Percentiles rank a stretch among this genome's conserved stretches.
Conservation (phyloP, 2,113 vertebrate genomes). For the Xyrauchen texanus region DNA sequence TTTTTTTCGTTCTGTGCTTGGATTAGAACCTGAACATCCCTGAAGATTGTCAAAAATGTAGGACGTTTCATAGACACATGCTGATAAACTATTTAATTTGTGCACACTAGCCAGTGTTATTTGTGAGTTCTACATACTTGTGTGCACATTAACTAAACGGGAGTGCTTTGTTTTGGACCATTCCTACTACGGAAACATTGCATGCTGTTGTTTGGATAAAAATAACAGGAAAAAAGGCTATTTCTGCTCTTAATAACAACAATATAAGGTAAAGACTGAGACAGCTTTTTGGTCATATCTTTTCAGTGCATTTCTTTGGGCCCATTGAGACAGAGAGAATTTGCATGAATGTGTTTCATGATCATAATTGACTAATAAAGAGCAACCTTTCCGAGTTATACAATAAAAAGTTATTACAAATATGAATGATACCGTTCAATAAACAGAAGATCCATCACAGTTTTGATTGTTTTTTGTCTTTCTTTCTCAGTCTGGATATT, state of each 20-base stretch:
- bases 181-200: constrained; percentile 32
- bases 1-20: constrained; percentile 13
- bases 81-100: neutral
- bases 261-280: neutral
- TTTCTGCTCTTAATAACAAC: neutral
- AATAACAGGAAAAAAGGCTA: constrained; percentile 25
- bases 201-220: constrained; percentile 39
- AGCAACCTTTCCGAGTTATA: constrained; percentile 41
- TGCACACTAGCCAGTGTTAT: constrained; percentile 23
- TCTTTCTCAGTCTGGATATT: no score
- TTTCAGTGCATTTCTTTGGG: constrained; percentile 2
- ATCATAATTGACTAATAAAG: constrained; percentile 26
- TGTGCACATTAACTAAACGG: neutral
- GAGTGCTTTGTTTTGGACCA: neutral
- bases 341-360: constrained; percentile 53
- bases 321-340: constrained; percentile 6
- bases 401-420: constrained; percentile 37
- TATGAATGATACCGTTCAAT: constrained; percentile 55
- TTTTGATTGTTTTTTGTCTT: neutral
- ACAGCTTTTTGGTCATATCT: constrained; percentile 14
- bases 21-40: neutral
- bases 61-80: neutral
- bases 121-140: constrained; percentile 2
- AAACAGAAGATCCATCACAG: constrained; percentile 45
- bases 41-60: constrained; percentile 6